Conservation (phyloP, 2,113 vertebrate species). For the Etheostoma cragini region DNA sequence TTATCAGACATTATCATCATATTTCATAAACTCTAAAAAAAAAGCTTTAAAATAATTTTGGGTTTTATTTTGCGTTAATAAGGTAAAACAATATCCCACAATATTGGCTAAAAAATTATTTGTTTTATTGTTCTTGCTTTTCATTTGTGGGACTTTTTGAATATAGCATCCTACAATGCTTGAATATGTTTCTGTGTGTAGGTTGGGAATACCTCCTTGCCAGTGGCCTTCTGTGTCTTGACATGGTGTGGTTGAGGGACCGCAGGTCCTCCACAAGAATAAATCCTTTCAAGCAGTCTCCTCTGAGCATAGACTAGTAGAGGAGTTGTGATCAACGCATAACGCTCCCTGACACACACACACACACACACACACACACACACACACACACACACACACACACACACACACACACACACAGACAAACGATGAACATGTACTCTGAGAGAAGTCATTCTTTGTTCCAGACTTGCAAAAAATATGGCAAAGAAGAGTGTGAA, state of each 20-base stretch:
- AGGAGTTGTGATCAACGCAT: slow-evolving; percentile 87
- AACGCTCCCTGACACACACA: slow-evolving; percentile 86
- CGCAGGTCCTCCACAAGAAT: slow-evolving; percentile 66
- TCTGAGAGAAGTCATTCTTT: not conserved
- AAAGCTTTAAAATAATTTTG: not conserved
- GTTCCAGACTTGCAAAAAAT: not conserved
- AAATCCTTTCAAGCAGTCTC: slow-evolving; percentile 86
- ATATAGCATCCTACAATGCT: not conserved
- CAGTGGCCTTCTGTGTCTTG: slow-evolving; percentile 70
- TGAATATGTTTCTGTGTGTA: not conserved
- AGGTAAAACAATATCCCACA: not conserved
- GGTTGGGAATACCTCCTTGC: slow-evolving; percentile 81
- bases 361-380: not conserved
- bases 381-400: not conserved
- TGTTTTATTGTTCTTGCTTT: slow-evolving; percentile 1
- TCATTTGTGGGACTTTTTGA: not conserved
- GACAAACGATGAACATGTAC: not conserved
- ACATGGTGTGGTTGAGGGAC: slow-evolving; percentile 81
- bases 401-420: no score
- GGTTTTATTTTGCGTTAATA: not conserved
- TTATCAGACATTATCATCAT: not conserved
- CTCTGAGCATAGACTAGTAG: slow-evolving; percentile 91
- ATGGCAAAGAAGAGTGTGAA: not conserved
- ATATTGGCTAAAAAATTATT: not conserved
- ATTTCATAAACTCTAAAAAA: not conserved